Evolutionary conservation across 2,113 vertebrate genomes (phyloP), one percentile per base, ranked within the genome.

Genomic region (Verasper variegatus): DNA sequence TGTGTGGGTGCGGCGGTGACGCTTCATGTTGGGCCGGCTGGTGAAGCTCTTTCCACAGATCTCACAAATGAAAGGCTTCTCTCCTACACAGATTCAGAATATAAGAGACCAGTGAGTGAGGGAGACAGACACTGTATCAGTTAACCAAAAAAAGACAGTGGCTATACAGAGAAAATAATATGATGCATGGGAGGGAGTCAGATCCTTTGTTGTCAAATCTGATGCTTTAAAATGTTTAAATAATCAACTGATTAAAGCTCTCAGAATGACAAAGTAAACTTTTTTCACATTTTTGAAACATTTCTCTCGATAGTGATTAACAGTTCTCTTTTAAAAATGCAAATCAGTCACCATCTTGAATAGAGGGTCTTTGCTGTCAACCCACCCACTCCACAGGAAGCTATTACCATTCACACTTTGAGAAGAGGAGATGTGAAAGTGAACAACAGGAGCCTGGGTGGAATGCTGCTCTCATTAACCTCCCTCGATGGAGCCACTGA

Each of bases 21-120:
- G 94, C 92, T 99, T 99, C 97, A 99, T 98, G 93, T 99, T 99
- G 77, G 97, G 97, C 64, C 97, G 97, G 89, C 97, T 99, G 94
- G 98, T 99, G 94, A 99, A 99, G 94, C 98, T 99, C 88, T 99
- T 99, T 81, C 98, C 98, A 23, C 98, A 99, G 92, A 99, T 98
- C 94, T 99, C 98, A 92, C 98, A 99, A 89, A 98, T 98, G 89
- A 98, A 98, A 23, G 98, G 98, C 93, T 99, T 99, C 95, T 99
- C 98, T 92, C 98, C 98, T 99, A 92, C 45, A 64, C 27, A 80
- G 12, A 60, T 12, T 3, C 40, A 42, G 10, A 42, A 12, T 13
- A 52, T 20, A 20, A 76, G 23, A 65, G 62, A 67, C 2, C 11
- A 23, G 14, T 0, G 40, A 26, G 40, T 42, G 70, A 86, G 55